Percentiles rank a stretch among this genome's conserved stretches.
These are phyloP conservation scores for Pharmacophagus antenor DNA, from an alignment of 2,888 invertebrate genomes.

Conservation along the genomic window DNA sequence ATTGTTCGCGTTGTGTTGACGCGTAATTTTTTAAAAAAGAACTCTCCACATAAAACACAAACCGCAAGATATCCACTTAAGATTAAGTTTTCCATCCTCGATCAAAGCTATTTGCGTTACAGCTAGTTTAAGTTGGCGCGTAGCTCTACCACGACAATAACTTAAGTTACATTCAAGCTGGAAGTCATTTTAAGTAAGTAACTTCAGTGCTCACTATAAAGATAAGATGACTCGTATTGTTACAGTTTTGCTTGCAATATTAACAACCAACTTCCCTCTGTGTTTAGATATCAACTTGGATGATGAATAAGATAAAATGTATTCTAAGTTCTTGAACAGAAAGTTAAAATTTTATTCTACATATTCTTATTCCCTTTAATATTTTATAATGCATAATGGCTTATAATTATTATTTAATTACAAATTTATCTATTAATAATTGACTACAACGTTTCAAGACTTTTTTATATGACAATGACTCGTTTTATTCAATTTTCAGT, in stretches of 20 bases:
- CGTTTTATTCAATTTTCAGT: too few species aligned
- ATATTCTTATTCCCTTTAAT: background rate
- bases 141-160: background rate
- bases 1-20: too few species aligned
- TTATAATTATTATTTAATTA: background rate
- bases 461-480: too few species aligned
- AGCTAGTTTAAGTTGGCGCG: background rate
- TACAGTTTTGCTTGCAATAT: conserved; percentile 21
- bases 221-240: conserved; percentile 26
- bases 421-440: background rate
- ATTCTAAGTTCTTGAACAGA: background rate
- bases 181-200: background rate
- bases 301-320: background rate
- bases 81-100: background rate
- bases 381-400: background rate
- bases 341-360: background rate
- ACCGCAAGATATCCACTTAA: background rate
- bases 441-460: too few species aligned
- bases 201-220: conserved; percentile 16
- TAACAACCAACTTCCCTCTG: conserved; percentile 5
- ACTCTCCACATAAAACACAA: background rate
- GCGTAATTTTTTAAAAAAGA: background rate
- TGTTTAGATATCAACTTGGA: conserved; percentile 11
- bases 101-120: background rate
- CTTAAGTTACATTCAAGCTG: background rate